These are phyloP conservation scores for Caerostris extrusa DNA, from an alignment of 1,140 invertebrate genomes.

Conservation along the genomic window DNA sequence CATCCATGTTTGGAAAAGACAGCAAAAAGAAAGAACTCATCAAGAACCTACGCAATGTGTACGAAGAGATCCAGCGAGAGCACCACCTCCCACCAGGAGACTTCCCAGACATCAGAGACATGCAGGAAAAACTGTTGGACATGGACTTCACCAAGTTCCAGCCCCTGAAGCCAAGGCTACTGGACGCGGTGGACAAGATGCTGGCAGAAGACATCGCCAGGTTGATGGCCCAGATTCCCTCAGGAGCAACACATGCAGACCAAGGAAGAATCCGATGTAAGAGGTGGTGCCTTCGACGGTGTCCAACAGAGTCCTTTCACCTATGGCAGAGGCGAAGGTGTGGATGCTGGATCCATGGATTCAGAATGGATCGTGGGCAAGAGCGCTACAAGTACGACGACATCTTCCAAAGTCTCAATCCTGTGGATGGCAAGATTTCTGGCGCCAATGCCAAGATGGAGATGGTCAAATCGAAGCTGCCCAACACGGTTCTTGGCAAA, in stretches of 20 bases:
- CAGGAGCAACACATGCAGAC: conserved; percentile 82
- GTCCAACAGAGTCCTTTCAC: conserved; percentile 86
- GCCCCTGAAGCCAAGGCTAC: conserved; percentile 91
- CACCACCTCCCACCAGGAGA: conserved; percentile 84
- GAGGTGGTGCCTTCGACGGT: conserved; percentile 79
- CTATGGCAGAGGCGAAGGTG: conserved; percentile 96
- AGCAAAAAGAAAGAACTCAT: conserved; percentile 86
- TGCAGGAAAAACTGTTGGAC: conserved; percentile 87
- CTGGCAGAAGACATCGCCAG: conserved; percentile 96
- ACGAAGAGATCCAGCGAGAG: conserved; percentile 81
- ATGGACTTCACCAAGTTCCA: conserved; percentile 99
- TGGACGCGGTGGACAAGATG: conserved; percentile 98
- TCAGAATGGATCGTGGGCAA: conserved; percentile 97
- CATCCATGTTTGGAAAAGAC: conserved; percentile 86
- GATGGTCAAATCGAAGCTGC: conserved; percentile 99
- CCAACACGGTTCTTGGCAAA: conserved; percentile 97
- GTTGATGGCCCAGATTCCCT: conserved; percentile 97
- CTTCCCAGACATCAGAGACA: conserved; percentile 84
- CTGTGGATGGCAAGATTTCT: conserved; percentile 96
- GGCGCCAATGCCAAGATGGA: conserved; percentile 90
- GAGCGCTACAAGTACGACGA: conserved; percentile 94
- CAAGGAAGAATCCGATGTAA: conserved; percentile 72
- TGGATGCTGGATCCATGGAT: conserved; percentile 97
- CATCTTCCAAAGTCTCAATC: conserved; percentile 91
- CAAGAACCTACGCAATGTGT: conserved; percentile 82